phyloP scores from a whole-genome alignment of 2,888 invertebrate species.

The Coleophora flavipennella region DNA sequence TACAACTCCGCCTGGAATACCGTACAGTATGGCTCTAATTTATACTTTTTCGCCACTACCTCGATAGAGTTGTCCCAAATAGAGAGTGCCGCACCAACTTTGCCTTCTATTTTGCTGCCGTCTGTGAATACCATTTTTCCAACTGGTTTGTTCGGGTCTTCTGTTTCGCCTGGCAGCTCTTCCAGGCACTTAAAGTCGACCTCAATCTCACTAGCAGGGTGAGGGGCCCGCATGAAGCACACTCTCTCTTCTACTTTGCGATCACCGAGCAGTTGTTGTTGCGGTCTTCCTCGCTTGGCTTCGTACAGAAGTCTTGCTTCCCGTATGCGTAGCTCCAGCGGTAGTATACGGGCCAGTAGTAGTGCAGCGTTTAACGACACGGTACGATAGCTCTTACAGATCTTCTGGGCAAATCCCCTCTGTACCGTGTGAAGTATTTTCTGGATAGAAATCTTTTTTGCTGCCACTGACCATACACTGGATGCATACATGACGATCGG shows the following conservation, averaged over 20 bases:
- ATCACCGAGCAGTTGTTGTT: background rate
- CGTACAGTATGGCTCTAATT: constrained; percentile 6
- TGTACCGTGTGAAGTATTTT: background rate
- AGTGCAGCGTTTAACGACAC: constrained; percentile 6
- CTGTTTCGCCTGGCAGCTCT: no score
- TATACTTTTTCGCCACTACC: constrained; percentile 4
- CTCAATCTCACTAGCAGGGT: background rate
- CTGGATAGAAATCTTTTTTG: background rate
- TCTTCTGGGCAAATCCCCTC: constrained; percentile 3
- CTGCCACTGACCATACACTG: background rate
- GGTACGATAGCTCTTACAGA: constrained; percentile 1
- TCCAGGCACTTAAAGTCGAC: background rate
- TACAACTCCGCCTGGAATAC: constrained; percentile 5
- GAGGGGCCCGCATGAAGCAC: no score
- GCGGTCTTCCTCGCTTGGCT: background rate
- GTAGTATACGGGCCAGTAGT: constrained; percentile 8
- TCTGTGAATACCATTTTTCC: background rate
- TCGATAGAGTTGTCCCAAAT: constrained; percentile 4
- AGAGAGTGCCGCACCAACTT: constrained; percentile 3
- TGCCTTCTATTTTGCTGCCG: background rate
- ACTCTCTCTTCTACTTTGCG: background rate
- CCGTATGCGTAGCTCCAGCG: constrained; percentile 6
- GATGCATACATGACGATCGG: background rate
- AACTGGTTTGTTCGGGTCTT: background rate
- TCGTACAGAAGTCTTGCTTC: background rate